phyloP scores from a whole-genome alignment of 1,140 invertebrate genomes.

The Heliconius himera region DNA sequence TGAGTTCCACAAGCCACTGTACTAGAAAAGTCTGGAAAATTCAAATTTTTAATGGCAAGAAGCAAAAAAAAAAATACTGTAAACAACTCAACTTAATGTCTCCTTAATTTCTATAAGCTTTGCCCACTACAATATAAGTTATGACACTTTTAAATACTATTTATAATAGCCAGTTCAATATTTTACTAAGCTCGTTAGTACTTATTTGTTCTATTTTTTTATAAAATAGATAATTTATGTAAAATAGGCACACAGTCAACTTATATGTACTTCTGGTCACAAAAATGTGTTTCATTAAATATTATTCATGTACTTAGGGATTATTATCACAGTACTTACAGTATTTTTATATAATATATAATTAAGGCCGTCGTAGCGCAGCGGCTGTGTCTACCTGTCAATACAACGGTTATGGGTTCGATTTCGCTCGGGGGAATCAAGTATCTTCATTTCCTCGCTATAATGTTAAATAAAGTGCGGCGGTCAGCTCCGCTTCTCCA shows the following conservation, averaged over 20 bases:
- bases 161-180: not conserved
- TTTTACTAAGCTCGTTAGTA: not conserved
- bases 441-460: too few species aligned
- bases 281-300: conserved; percentile 11
- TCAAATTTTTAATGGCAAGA: too few species aligned
- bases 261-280: not conserved
- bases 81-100: too few species aligned
- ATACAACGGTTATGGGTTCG: too few species aligned
- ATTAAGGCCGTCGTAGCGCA: too few species aligned
- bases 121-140: not conserved
- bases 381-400: too few species aligned
- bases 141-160: not conserved
- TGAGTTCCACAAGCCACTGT: too few species aligned
- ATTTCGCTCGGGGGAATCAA: too few species aligned
- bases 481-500: too few species aligned
- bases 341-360: not conserved
- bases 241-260: not conserved
- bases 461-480: too few species aligned
- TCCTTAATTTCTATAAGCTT: not conserved
- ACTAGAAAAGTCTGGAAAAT: too few species aligned
- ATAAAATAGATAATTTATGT: not conserved
- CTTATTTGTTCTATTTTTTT: not conserved
- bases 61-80: too few species aligned
- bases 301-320: not conserved
- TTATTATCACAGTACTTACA: not conserved